These are phyloP conservation scores for Phasianus colchicus DNA, from an alignment of 2,113 vertebrate genomes.

Conservation along the genomic window DNA sequence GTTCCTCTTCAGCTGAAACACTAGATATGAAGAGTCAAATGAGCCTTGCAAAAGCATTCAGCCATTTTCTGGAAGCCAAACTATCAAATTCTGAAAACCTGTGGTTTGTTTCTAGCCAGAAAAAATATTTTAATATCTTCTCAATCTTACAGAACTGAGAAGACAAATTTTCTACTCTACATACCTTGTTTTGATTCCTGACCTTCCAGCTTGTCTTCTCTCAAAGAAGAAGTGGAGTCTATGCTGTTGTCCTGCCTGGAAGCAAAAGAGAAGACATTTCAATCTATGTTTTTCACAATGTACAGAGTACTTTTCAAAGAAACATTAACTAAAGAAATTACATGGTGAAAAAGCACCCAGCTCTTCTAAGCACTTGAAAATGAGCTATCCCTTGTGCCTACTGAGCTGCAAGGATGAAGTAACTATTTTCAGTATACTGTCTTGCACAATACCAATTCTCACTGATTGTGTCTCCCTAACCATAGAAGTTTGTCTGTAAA, in stretches of 20 bases:
- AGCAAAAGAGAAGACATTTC: conserved; percentile 42
- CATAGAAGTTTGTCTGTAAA: neutral
- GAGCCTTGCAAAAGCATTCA: neutral
- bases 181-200: conserved; percentile 88
- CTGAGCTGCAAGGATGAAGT: neutral
- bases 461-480: neutral
- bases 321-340: neutral
- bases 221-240: conserved; percentile 88
- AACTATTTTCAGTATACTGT: neutral
- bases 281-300: neutral
- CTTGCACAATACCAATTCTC: neutral
- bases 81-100: neutral
- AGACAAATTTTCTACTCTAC: neutral
- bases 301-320: neutral
- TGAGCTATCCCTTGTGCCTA: neutral
- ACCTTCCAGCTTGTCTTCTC: conserved; percentile 82
- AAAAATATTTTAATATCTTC: neutral
- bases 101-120: neutral
- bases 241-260: conserved; percentile 88
- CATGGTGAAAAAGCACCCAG: neutral
- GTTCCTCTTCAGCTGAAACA: neutral
- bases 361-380: neutral
- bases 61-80: neutral
- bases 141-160: neutral
- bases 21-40: neutral